A percentile compares a stretch with the other conserved stretches of the same genome.
Evolutionary conservation across 1,140 invertebrate genomes (phyloP).

Genomic region (Chymomyza costata): DNA sequence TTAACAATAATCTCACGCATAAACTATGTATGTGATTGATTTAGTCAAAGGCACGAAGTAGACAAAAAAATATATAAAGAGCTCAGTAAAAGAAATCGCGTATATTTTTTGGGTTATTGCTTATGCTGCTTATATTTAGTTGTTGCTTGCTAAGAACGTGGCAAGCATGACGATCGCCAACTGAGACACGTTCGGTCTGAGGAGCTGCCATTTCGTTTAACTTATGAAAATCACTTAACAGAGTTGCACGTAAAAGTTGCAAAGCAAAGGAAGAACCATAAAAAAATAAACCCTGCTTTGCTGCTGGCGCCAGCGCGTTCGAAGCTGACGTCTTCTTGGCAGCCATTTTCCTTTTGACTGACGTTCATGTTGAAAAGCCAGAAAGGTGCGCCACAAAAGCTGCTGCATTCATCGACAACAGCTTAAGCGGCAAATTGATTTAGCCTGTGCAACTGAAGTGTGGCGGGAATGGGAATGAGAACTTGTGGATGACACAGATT

Average conservation of each 20-base stretch:
- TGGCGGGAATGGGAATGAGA: slow-evolving; percentile 1
- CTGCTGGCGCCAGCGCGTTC: slow-evolving; percentile 1
- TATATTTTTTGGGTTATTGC: too few relatives aligned
- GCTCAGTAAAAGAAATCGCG: too few relatives aligned
- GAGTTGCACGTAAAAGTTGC: slow-evolving; percentile 36
- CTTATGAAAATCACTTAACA: slow-evolving; percentile 71
- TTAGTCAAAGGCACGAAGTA: slow-evolving; percentile 12
- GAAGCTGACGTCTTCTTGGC: slow-evolving; percentile 14
- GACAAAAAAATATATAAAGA: background rate
- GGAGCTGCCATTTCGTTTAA: slow-evolving; percentile 59
- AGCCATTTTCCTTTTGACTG: slow-evolving; percentile 49
- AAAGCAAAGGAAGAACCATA: slow-evolving; percentile 6
- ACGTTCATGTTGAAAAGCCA: too few relatives aligned
- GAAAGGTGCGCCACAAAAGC: slow-evolving; percentile 37
- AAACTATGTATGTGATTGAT: too few relatives aligned
- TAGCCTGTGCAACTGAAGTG: slow-evolving; percentile 54
- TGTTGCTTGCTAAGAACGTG: slow-evolving; percentile 26
- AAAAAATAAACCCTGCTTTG: background rate
- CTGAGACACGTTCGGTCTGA: background rate
- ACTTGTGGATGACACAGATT: slow-evolving; percentile 13
- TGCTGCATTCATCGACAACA: slow-evolving; percentile 27
- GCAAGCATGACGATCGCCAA: slow-evolving; percentile 7
- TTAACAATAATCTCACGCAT: too few relatives aligned
- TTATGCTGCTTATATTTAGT: too few relatives aligned
- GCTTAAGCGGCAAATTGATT: slow-evolving; percentile 67